phyloP scores from a whole-genome alignment of 2,888 invertebrate species.

The Lasioglossum pauxillum region DNA sequence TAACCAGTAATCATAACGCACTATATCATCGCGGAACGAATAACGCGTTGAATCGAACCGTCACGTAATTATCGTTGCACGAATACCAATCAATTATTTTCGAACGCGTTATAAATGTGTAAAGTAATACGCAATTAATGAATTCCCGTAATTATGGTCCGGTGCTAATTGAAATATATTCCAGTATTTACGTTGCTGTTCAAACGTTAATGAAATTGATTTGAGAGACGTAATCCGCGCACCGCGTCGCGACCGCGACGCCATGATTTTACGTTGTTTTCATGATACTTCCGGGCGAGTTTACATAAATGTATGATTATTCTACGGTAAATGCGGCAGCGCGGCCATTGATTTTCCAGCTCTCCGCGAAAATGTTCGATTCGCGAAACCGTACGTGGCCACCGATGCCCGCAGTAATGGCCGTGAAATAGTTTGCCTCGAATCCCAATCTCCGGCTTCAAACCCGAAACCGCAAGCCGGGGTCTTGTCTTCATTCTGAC shows the following conservation, averaged over 20 bases:
- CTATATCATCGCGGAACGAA: neutral
- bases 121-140: conserved; percentile 48
- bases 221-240: conserved; percentile 40
- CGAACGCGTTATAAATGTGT: conserved; percentile 44
- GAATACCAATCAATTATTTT: conserved; percentile 51
- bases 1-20: neutral
- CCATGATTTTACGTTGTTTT: conserved; percentile 23
- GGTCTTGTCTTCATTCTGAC: neutral
- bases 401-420: neutral
- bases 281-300: conserved; percentile 24
- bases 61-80: conserved; percentile 33
- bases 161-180: conserved; percentile 53
- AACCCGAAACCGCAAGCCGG: neutral
- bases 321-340: neutral
- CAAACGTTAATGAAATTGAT: conserved; percentile 55
- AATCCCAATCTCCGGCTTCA: neutral
- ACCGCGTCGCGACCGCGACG: conserved; percentile 22
- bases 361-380: conserved; percentile 1
- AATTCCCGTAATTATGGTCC: conserved; percentile 48
- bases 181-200: conserved; percentile 40
- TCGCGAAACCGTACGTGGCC: neutral
- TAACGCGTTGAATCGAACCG: conserved; percentile 35
- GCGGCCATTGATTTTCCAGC: conserved; percentile 9
- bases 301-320: conserved; percentile 25
- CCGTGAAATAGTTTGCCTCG: neutral